phyloP scores from a whole-genome alignment of 2,888 invertebrate species.

The Microdon myrmicae region DNA sequence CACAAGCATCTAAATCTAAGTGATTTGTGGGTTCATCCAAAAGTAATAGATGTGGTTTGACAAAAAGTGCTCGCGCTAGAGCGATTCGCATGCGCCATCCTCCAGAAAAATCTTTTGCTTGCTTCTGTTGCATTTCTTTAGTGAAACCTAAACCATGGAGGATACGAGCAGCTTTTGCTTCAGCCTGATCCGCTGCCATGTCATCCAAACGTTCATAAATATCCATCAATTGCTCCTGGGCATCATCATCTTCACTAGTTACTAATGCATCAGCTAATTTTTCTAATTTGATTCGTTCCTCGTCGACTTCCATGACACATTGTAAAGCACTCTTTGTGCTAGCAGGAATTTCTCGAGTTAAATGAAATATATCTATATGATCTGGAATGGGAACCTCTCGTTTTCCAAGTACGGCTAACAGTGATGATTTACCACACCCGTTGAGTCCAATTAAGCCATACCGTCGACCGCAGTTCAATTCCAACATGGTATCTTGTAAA shows the following conservation, averaged over 20 bases:
- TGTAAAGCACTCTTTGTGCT: constrained; percentile 94
- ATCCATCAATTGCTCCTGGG: constrained; percentile 96
- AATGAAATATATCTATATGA: constrained; percentile 96
- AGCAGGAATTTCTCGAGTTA: constrained; percentile 98
- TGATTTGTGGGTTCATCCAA: constrained; percentile 99
- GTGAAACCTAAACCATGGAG: constrained; percentile 97
- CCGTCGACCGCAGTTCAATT: constrained; percentile 95
- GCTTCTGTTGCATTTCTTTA: constrained; percentile 83
- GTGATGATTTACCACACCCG: constrained; percentile 97
- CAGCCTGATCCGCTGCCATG: constrained; percentile 94
- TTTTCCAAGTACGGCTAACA: constrained; percentile 90
- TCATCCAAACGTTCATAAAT: constrained; percentile 98
- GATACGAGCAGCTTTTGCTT: constrained; percentile 92
- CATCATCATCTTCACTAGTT: constrained; percentile 87
- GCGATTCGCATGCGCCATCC: constrained; percentile 99
- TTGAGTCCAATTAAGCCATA: constrained; percentile 98
- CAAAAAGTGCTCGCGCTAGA: constrained; percentile 93
- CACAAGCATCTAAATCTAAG: constrained; percentile 97
- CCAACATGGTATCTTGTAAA: constrained; percentile 93
- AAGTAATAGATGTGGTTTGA: constrained; percentile 95
- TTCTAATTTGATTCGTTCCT: constrained; percentile 90
- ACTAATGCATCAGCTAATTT: constrained; percentile 90
- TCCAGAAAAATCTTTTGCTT: constrained; percentile 89
- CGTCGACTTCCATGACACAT: constrained; percentile 98
- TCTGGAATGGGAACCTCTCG: constrained; percentile 96